These are phyloP conservation scores for Ennomos fuscantarius DNA, from an alignment of 2,888 invertebrate genomes.

Conservation along the genomic window DNA sequence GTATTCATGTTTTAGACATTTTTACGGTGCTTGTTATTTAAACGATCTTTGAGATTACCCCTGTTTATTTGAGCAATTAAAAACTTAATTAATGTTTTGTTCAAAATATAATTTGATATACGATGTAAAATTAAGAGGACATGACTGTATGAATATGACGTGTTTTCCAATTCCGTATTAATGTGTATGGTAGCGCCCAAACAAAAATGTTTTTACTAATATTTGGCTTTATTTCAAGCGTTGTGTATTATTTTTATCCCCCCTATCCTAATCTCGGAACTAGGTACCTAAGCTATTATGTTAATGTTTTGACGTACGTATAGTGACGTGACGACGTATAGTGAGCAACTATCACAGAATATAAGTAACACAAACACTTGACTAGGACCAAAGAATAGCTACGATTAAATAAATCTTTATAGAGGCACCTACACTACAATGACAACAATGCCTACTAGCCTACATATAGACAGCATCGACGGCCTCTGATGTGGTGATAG, in stretches of 20 bases:
- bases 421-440: too few species aligned
- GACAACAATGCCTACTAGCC: too few species aligned
- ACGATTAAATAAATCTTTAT: too few species aligned
- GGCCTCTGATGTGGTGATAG: too few species aligned
- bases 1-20: constrained; percentile 36
- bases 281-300: too few species aligned
- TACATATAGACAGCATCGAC: too few species aligned
- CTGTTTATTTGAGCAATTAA: constrained; percentile 25
- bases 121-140: constrained; percentile 21
- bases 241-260: constrained; percentile 35
- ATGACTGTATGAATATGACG: constrained; percentile 27
- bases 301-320: too few species aligned
- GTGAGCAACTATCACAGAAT: too few species aligned
- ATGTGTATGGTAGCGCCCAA: constrained; percentile 40
- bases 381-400: too few species aligned
- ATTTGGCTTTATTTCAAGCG: constrained; percentile 40
- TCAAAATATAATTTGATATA: constrained; percentile 26
- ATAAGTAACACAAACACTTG: too few species aligned
- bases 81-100: constrained; percentile 22
- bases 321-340: too few species aligned
- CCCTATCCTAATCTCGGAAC: too few species aligned
- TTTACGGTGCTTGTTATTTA: constrained; percentile 50
- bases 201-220: constrained; percentile 43
- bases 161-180: constrained; percentile 40
- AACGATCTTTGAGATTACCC: constrained; percentile 52